phyloP scores from a whole-genome alignment of 2,888 invertebrate genomes.

The Matsumyia berberina region DNA sequence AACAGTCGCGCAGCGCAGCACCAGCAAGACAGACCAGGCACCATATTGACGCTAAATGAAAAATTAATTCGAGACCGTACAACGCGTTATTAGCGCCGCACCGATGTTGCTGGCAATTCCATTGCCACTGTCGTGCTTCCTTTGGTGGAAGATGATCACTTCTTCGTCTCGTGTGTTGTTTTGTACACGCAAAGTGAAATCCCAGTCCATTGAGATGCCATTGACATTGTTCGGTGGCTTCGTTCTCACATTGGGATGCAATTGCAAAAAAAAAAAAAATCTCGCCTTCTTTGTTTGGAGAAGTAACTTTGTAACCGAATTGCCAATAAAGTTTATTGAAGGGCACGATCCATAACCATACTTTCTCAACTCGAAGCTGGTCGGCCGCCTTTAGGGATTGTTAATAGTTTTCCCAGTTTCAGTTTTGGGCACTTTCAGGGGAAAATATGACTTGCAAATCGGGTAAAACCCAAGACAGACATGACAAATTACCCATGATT shows the following conservation, averaged over 20 bases:
- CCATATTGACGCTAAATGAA: constrained; percentile 41
- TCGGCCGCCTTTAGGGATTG: neutral
- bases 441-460: constrained; percentile 17
- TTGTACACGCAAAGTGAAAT: constrained; percentile 58
- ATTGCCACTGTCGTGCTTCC: neutral
- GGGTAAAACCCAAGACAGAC: constrained; percentile 44
- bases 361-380: constrained; percentile 32
- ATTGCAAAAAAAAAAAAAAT: constrained; percentile 5
- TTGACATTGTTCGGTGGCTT: constrained; percentile 51
- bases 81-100: constrained; percentile 34
- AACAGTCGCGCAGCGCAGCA: no score
- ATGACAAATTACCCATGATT: constrained; percentile 22
- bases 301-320: constrained; percentile 36
- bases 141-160: constrained; percentile 44
- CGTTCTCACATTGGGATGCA: constrained; percentile 40
- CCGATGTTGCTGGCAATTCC: neutral
- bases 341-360: constrained; percentile 31
- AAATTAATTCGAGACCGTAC: constrained; percentile 56
- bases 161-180: constrained; percentile 15
- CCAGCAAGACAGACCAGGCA: constrained; percentile 15
- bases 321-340: constrained; percentile 12
- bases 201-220: constrained; percentile 67
- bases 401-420: neutral
- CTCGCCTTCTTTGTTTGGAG: constrained; percentile 10
- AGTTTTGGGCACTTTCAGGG: constrained; percentile 1